Conservation (phyloP, 2,113 vertebrate genomes). For the Theristicus caerulescens region DNA sequence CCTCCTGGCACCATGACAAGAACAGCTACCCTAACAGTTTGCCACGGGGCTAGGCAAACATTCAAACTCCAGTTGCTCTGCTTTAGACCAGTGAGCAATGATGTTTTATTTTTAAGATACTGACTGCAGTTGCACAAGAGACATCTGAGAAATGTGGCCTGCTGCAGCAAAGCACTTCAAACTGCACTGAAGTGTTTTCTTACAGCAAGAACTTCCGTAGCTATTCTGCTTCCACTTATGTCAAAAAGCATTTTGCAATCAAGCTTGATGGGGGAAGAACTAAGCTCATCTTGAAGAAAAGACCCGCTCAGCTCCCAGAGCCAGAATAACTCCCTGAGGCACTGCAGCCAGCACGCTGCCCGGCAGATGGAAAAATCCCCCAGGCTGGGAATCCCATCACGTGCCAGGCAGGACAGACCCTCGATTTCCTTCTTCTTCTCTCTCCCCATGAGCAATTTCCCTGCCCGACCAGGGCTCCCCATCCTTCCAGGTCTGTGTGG, state of each 20-base stretch:
- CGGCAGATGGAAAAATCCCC: not conserved
- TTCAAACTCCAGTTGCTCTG: not conserved
- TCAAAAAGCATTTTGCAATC: slow-evolving; percentile 38
- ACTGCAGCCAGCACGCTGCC: not conserved
- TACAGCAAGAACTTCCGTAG: not conserved
- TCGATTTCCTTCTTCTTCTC: not conserved
- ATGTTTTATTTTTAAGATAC: not conserved
- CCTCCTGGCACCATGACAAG: not conserved
- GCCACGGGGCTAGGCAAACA: not conserved
- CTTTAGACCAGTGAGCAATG: not conserved
- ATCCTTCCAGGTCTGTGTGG: not conserved
- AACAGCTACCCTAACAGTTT: not conserved
- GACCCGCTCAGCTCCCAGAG: not conserved
- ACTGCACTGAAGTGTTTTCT: not conserved
- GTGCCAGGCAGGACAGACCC: not conserved
- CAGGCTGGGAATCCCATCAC: not conserved
- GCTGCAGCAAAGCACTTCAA: slow-evolving; percentile 15
- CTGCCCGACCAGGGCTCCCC: not conserved
- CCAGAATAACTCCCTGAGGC: not conserved
- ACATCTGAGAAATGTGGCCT: not conserved
- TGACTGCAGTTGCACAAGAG: not conserved
- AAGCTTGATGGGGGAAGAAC: not conserved
- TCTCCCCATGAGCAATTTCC: not conserved
- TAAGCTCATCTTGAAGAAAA: not conserved
- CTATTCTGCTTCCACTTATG: not conserved